Conservation (phyloP, 92 coral and sea anemone genomes). For the Actinostola sp. region DNA sequence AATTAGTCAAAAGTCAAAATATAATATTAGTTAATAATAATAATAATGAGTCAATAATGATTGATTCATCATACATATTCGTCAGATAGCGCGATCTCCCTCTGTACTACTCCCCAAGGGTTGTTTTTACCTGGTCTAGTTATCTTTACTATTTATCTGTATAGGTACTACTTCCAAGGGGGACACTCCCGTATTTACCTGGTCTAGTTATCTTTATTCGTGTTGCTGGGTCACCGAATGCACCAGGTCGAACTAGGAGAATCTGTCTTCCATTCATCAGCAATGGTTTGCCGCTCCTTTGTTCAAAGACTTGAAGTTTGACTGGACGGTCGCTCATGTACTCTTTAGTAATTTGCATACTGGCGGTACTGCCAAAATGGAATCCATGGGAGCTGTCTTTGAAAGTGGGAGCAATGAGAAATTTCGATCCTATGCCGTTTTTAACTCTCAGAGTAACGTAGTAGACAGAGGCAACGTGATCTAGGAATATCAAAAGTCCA, state of each 20-base stretch:
- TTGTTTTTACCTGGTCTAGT: too few species aligned
- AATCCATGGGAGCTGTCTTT: constrained; percentile 80
- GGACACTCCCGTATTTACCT: constrained; percentile 45
- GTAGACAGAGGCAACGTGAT: constrained; percentile 59
- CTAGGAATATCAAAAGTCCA: constrained; percentile 15
- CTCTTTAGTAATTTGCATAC: constrained; percentile 92
- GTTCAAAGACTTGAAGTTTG: constrained; percentile 76
- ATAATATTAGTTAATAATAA: too few species aligned
- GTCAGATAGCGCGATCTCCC: too few species aligned
- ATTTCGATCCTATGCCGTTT: constrained; percentile 88
- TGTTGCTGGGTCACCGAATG: constrained; percentile 38
- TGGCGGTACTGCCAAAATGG: constrained; percentile 80
- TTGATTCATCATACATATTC: too few species aligned
- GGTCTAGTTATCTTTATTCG: constrained; percentile 68
- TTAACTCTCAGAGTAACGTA: constrained; percentile 85
- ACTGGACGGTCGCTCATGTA: constrained; percentile 70
- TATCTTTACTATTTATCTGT: too few species aligned
- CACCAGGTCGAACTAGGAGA: constrained; percentile 72
- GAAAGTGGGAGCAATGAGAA: constrained; percentile 78
- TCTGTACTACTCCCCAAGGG: too few species aligned
- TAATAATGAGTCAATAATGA: too few species aligned
- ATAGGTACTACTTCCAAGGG: background rate
- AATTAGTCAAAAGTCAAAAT: too few species aligned
- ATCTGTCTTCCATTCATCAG: constrained; percentile 80
- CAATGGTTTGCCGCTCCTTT: constrained; percentile 60